Percentiles rank a stretch among this genome's conserved stretches.
Evolutionary conservation across 2,797 vertebrate genomes (phyloP).

Genomic region (Pyrocephalus nanus): DNA sequence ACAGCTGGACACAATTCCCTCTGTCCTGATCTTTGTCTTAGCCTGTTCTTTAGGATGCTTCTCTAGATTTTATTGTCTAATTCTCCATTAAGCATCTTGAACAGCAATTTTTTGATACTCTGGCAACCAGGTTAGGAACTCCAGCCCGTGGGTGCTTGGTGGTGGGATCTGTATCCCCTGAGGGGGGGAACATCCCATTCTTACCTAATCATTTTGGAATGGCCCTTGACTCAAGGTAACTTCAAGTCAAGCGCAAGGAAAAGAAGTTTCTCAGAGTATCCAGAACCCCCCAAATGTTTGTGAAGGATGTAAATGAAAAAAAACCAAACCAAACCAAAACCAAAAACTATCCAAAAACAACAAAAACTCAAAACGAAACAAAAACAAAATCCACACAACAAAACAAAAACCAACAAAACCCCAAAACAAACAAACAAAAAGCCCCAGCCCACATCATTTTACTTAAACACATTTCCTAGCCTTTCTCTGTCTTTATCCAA

Average conservation of each 20-base stretch:
- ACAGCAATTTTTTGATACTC: neutral
- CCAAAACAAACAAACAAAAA: too few relatives aligned
- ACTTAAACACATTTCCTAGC: neutral
- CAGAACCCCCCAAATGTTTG: accelerated
- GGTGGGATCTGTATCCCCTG: neutral
- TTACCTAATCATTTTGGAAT: neutral
- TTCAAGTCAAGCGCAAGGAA: neutral
- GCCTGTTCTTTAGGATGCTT: neutral
- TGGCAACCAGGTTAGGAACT: neutral
- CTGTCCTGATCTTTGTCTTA: neutral
- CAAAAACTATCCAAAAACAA: too few relatives aligned
- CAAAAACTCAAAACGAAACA: too few relatives aligned
- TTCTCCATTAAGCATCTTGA: neutral
- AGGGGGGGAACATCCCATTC: neutral
- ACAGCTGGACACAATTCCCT: neutral
- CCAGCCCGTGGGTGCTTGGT: neutral
- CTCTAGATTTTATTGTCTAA: neutral
- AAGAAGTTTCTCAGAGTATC: neutral
- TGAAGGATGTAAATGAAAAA: neutral
- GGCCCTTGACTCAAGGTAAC: neutral
- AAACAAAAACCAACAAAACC: too few relatives aligned
- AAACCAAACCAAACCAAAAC: too few relatives aligned
- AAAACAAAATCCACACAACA: too few relatives aligned
- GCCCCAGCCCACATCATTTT: neutral
- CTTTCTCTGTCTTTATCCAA: neutral